Conservation (phyloP, 2,888 invertebrate species). For the Drosophila tanythrix region DNA sequence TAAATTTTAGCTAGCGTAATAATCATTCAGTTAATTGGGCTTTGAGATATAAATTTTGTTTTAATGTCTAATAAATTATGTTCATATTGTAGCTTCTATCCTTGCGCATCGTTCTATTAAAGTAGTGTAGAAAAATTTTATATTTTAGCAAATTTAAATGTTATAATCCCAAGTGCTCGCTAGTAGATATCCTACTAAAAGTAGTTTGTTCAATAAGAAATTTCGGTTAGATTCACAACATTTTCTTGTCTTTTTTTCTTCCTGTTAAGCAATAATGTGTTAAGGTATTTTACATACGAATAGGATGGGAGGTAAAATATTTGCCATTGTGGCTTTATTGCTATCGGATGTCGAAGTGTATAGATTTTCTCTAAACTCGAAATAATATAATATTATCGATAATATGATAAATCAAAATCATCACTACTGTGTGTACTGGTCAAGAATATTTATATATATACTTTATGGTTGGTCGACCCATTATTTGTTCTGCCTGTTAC, state of each 20-base stretch:
- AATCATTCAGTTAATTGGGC: not conserved
- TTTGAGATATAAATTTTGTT: not conserved
- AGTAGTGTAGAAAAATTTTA: not conserved
- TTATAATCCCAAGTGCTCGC: not conserved
- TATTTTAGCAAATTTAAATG: not conserved
- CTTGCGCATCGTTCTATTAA: not conserved
- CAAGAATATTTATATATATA: no score
- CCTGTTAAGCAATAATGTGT: not conserved
- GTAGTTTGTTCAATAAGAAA: no score
- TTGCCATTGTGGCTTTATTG: not conserved
- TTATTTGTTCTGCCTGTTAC: not conserved
- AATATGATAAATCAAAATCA: not conserved
- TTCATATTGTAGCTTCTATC: not conserved
- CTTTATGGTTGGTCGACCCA: not conserved
- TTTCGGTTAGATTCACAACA: not conserved
- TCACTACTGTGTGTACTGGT: no score
- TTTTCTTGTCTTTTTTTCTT: not conserved
- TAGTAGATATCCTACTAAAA: not conserved
- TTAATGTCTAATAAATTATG: not conserved
- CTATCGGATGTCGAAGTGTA: not conserved
- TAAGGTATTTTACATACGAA: not conserved
- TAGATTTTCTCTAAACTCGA: not conserved
- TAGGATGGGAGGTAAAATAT: not conserved
- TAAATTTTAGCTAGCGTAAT: not conserved
- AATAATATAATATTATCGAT: not conserved